These are phyloP conservation scores for Xenopus laevis DNA, from an alignment of 2,113 vertebrate genomes.

Conservation along the genomic window DNA sequence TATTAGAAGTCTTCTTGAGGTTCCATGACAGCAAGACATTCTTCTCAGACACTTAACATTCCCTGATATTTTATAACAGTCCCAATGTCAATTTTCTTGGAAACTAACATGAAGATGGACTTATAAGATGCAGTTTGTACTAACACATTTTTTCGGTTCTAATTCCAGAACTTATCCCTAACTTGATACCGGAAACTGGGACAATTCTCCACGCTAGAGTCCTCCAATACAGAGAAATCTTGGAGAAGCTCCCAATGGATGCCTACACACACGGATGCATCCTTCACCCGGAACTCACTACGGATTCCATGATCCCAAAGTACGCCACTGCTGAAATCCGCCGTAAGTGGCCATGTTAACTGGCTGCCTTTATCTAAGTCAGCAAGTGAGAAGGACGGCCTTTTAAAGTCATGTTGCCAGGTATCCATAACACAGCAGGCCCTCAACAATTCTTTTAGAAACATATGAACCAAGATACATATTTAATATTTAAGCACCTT, in stretches of 20 bases:
- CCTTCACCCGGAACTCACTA: conserved; percentile 96
- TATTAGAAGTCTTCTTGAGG: too few species aligned
- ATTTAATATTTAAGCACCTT: too few species aligned
- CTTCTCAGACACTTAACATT: too few species aligned
- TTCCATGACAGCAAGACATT: too few species aligned
- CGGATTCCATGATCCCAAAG: conserved; percentile 99
- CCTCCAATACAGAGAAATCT: conserved; percentile 89
- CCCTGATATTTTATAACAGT: too few species aligned
- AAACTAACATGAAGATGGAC: not conserved
- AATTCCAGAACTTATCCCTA: conserved; percentile 75
- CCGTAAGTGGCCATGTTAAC: conserved; percentile 78
- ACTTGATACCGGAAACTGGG: conserved; percentile 83
- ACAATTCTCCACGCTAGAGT: conserved; percentile 78
- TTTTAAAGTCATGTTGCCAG: conserved; percentile 2
- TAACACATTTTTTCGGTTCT: not conserved
- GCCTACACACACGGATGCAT: conserved; percentile 98
- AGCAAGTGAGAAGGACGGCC: conserved; percentile 15
- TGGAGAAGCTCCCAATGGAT: conserved; percentile 95
- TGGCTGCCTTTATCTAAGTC: conserved; percentile 22
- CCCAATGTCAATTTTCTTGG: not conserved
- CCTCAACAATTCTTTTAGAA: not conserved
- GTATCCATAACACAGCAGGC: not conserved
- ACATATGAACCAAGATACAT: not conserved
- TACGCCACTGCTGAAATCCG: conserved; percentile 98
- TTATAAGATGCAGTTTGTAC: not conserved